Base-by-base conservation (phyloP, 1,140 invertebrate species). In the Pararge aegeria region DNA sequence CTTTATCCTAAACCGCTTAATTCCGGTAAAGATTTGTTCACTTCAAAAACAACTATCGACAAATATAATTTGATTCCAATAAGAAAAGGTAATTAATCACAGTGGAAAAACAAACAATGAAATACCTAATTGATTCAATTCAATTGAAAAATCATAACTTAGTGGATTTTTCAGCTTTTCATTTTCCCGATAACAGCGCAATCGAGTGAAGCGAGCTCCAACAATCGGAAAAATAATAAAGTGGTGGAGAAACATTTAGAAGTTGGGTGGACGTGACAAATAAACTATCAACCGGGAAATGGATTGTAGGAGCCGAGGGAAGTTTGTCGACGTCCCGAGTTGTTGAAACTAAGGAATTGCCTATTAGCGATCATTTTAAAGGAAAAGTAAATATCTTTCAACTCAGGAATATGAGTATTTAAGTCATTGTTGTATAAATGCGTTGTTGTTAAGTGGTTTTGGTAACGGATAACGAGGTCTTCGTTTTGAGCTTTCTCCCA, bases 191-290 rank as follows among this genome's bases (percentile, higher is more conserved):
- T 65, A 65, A 60, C 48, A 29, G 7, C 38, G 24, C 37, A 37
- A 60, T 56, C 51, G 63, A 58, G 51, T 52, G 20, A 40, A 51
- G 37, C 44, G 37, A 57, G 51, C 50, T 54, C 34, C 48, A 27
- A 12, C 56, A 59, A 64, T 64, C 50, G 55, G 52, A 44, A 59
- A 62, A 62, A 58, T 66, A 62, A 62, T 66, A 62, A 61, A 61
- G 59, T 61, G 53, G 37, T 18, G 13, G 34, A 30, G 37, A 61
- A 57, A 56, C 58, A 60, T 55, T 61, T 66, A 57, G 60, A 46
- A 66, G 55, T 66, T 53, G 48, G 52, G 9, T 56, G 51, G 59
- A 59, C 64, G 60, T 66, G 64, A 66, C 64, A 66, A 66, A 62
- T 61, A 61, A 58, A 55, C 51, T 61, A 61, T 61, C 48, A 61